Conservation (phyloP, 2,797 vertebrate genomes). For the Melopsittacus undulatus region DNA sequence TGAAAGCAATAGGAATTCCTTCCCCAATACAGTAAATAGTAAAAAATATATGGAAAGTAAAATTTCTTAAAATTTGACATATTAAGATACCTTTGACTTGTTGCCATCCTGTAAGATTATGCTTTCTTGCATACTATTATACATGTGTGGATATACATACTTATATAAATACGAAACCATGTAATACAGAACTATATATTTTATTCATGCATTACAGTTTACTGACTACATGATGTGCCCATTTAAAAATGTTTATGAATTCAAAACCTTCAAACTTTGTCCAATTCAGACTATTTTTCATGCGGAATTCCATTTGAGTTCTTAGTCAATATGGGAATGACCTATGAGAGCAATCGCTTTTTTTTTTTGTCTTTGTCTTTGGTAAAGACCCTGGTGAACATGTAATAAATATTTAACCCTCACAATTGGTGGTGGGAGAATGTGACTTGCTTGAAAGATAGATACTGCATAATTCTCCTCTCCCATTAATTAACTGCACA, state of each 20-base stretch:
- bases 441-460: constrained; percentile 3
- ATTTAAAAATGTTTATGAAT: not conserved
- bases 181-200: not conserved
- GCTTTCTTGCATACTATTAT: not conserved
- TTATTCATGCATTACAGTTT: not conserved
- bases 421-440: constrained; percentile 27
- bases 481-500: not conserved
- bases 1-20: not conserved
- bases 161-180: not conserved
- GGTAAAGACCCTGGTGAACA: not conserved
- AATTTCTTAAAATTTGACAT: not conserved
- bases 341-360: constrained; percentile 11
- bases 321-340: constrained; percentile 17
- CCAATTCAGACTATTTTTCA: not conserved
- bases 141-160: not conserved
- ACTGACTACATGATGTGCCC: not conserved
- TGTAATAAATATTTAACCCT: constrained; percentile 13
- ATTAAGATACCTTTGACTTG: not conserved
- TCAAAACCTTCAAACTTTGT: not conserved
- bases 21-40: not conserved
- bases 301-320: not conserved
- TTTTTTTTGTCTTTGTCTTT: constrained; percentile 48
- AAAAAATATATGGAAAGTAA: not conserved
- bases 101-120: not conserved
- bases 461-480: not conserved